Percentiles rank a stretch among this genome's conserved stretches.
phyloP scores from a whole-genome alignment of 2,797 vertebrate genomes.

The Decapterus maruadsi region DNA sequence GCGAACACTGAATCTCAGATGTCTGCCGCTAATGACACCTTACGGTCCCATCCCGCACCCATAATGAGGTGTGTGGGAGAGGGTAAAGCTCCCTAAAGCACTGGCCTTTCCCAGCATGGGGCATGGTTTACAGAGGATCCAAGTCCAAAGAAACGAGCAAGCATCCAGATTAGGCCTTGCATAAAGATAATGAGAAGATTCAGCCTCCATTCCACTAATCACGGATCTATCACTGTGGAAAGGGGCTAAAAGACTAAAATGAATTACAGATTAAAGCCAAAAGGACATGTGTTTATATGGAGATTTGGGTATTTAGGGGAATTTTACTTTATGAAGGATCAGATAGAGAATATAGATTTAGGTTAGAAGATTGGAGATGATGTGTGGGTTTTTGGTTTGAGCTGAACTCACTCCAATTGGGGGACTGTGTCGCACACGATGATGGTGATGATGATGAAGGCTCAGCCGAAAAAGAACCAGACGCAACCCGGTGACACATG shows the following conservation, averaged over 20 bases:
- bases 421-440: conserved; percentile 5
- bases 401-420: conserved; percentile 4
- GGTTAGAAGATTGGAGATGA: conserved; percentile 55
- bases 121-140: conserved; percentile 70
- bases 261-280: conserved; percentile 76
- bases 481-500: conserved; percentile 43
- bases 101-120: conserved; percentile 71
- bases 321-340: conserved; percentile 51
- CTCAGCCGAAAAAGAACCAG: conserved; percentile 18
- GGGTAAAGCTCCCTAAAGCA: conserved; percentile 74
- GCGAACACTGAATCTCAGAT: conserved; percentile 63
- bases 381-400: conserved; percentile 41
- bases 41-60: conserved; percentile 52
- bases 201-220: conserved; percentile 70
- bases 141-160: conserved; percentile 66
- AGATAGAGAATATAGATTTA: conserved; percentile 58
- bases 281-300: conserved; percentile 69
- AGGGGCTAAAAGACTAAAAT: conserved; percentile 68
- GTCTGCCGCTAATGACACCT: conserved; percentile 70
- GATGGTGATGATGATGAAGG: neutral
- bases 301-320: conserved; percentile 65
- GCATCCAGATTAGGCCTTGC: conserved; percentile 71
- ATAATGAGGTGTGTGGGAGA: conserved; percentile 75
- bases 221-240: conserved; percentile 71
- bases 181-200: conserved; percentile 83